phyloP scores from a whole-genome alignment of 2,113 vertebrate species.

The Tor tambroides region DNA sequence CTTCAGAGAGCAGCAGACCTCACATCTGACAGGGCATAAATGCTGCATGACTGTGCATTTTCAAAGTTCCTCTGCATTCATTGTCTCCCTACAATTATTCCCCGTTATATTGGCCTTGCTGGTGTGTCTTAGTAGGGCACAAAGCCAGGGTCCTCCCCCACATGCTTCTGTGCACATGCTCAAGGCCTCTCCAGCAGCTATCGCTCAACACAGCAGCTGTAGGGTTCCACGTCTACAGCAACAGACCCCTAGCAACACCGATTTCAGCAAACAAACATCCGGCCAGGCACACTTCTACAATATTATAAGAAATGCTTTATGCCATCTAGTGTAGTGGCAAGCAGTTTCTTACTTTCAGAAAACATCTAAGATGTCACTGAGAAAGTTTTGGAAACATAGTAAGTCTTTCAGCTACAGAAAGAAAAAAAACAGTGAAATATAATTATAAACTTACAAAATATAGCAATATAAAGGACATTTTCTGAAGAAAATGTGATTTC shows the following conservation, averaged over 20 bases:
- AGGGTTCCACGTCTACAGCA: constrained; percentile 54
- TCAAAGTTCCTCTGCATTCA: background rate
- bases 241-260: constrained; percentile 64
- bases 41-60: constrained; percentile 47
- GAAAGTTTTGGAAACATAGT: background rate
- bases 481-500: background rate
- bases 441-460: background rate
- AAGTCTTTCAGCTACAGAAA: background rate
- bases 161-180: constrained; percentile 58
- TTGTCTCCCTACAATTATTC: constrained; percentile 9
- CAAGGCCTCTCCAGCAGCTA: constrained; percentile 47
- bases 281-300: background rate
- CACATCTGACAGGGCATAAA: constrained; percentile 14
- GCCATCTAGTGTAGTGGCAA: too few relatives aligned
- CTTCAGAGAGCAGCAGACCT: constrained; percentile 19
- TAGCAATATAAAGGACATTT: background rate
- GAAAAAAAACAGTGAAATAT: background rate
- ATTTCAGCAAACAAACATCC: constrained; percentile 47
- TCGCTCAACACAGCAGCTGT: constrained; percentile 73
- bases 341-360: background rate
- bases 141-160: constrained; percentile 58
- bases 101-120: constrained; percentile 47
- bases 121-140: constrained; percentile 46
- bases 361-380: background rate
- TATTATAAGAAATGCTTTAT: background rate